Evolutionary conservation across 2,888 invertebrate species (phyloP).

Genomic region (Julus scanicus): DNA sequence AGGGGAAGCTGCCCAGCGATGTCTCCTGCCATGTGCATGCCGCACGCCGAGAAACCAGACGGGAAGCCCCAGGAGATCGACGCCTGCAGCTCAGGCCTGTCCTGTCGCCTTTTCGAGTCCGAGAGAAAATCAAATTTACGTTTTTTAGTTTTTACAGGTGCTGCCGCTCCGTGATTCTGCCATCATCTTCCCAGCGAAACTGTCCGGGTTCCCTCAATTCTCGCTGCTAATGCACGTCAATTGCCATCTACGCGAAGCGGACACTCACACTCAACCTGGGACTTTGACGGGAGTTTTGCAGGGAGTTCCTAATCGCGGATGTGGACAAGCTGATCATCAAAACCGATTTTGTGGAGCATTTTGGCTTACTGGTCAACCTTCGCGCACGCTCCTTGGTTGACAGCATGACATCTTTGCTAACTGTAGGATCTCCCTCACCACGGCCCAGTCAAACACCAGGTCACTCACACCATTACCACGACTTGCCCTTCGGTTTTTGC

Average conservation of each 20-base stretch:
- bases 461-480: too few species aligned
- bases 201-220: neutral
- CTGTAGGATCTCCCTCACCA: too few species aligned
- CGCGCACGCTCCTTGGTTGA: too few species aligned
- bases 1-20: neutral
- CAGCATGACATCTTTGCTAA: too few species aligned
- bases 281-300: neutral
- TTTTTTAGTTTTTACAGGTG: slow-evolving; percentile 16
- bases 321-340: too few species aligned
- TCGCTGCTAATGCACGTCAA: neutral
- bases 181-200: neutral
- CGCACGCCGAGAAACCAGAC: too few species aligned
- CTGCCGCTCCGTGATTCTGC: neutral
- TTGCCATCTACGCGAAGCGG: neutral
- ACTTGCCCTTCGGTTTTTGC: neutral
- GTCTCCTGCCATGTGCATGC: neutral
- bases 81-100: neutral
- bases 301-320: neutral
- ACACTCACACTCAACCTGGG: neutral
- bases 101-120: neutral
- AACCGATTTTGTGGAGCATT: too few species aligned
- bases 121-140: too few species aligned
- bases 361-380: too few species aligned
- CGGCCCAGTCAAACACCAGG: too few species aligned
- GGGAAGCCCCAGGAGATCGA: neutral